Base-by-base conservation (phyloP, 2,113 vertebrate species). In the Bos taurus region DNA sequence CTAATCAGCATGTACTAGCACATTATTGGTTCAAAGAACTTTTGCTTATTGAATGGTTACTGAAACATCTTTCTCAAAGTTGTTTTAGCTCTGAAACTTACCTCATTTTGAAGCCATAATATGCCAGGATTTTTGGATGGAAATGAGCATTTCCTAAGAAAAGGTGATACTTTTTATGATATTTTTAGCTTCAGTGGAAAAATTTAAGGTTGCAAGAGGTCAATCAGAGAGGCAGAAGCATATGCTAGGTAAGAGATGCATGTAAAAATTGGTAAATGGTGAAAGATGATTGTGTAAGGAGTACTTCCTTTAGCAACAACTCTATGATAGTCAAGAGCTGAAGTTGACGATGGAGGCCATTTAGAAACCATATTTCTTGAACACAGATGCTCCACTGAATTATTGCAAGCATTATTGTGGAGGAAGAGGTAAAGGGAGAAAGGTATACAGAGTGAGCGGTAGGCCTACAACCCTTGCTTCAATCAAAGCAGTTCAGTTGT, bases 21-120 rank as follows among this genome's bases (percentile, higher is more conserved):
- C 13, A 82, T 88, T 96, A 96, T 30, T 95, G 83, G 52, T 92
- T 96, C 94, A 90, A 94, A 89, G 7, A 80, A 21, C 17, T 95
- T 91, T n/a, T 52, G 21, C 91, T 97, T 90, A 96, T 59, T 93
- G 57, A 87, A 93, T 48, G 43, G 95, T 17, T 30, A 19, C 67
- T 97, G 97, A 74, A 78, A 88, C 36, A 23, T 85, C 25, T 50
- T 97, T 98, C 80, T 80, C 25, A 97, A 90, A 97, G 80, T 16
- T 40, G 26, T 60, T 90, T 96, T 2, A 80, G 78, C 60, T 95
- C 89, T 94, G 50, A 54, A 90, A 91, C 50, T 96, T 46, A 30
- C 13, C 78, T 74, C 74, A 33, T 74, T 98, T 97, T 90, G n/a
- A 89, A 96, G 80, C 71, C 96, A 97, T 90, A 21, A 91, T 43